Base-by-base conservation (phyloP, 1,140 invertebrate genomes). In the Heliconius melpomene region DNA sequence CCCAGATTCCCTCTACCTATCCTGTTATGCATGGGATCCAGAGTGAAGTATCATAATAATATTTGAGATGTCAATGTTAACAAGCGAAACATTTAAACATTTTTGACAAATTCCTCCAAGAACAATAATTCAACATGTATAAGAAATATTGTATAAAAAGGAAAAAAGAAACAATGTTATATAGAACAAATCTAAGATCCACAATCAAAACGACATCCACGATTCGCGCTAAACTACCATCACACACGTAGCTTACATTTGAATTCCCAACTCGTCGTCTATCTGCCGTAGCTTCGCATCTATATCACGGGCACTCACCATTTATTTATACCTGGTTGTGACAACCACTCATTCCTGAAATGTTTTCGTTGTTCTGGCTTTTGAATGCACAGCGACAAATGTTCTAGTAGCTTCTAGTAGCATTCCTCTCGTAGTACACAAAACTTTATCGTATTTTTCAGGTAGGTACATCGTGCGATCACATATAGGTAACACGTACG, bases 311-410 rank as follows among this genome's bases (percentile, higher is more conserved):
- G 83, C 83, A 84, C 82, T 85, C 82, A 83, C 79, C 84, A 87
- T 89, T 88, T 89, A 88, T 89, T 88, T 85, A 78, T 75, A 82
- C 71, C 85, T 88, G 86, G 80, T 81, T 85, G 82, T 86, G 83
- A 86, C 87, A 85, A 79, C 79, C 87, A 78, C 85, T 88, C 89
- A 90, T 89, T 90, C 86, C 85, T 79, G 74, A 85, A 90, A 91
- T 88, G 85, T 87, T 90, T 89, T 86, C 80, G 84, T 88, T 87
- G 85, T 87, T 83, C 72, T 80, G 79, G 71, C 79, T 72, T 72
- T 76, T 71, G 73, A 75, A 80, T 76, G 75, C 74, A 66, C n/a
- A 84, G 75, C 79, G 76, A 82, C 80, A 87, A 79, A 85, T 83
- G 79, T 74, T 78, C 80, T 84, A 83, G 75, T 36, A 52, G 9